Evolutionary conservation across 2,113 vertebrate species (phyloP).

Genomic region (Chaetorhynchus papuensis): DNA sequence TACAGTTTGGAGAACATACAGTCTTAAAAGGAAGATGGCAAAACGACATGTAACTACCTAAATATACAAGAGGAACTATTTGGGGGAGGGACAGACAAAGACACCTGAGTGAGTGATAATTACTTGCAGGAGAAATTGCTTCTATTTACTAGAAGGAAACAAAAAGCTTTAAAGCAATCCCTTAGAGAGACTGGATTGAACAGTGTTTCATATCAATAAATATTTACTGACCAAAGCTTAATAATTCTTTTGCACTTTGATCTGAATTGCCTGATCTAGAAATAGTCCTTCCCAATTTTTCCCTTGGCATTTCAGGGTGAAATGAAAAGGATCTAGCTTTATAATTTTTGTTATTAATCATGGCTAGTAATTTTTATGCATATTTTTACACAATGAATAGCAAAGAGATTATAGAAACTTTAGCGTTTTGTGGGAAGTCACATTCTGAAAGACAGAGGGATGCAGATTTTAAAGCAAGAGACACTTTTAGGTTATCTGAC

Average conservation of each 20-base stretch:
- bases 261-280: neutral
- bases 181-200: neutral
- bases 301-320: neutral
- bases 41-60: neutral
- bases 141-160: neutral
- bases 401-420: neutral
- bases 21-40: neutral
- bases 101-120: neutral
- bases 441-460: neutral
- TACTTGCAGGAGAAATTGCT: neutral
- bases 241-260: neutral
- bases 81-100: rapidly evolving
- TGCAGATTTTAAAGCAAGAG: neutral
- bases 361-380: neutral
- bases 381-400: neutral
- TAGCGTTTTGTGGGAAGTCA: neutral
- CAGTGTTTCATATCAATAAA: neutral
- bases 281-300: neutral
- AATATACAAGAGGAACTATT: neutral
- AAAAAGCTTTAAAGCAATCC: neutral
- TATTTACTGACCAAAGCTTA: neutral
- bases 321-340: neutral
- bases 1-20: neutral
- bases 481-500: neutral
- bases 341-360: neutral